phyloP scores from a whole-genome alignment of 2,888 invertebrate genomes.

The Omphaloscelis lunosa region DNA sequence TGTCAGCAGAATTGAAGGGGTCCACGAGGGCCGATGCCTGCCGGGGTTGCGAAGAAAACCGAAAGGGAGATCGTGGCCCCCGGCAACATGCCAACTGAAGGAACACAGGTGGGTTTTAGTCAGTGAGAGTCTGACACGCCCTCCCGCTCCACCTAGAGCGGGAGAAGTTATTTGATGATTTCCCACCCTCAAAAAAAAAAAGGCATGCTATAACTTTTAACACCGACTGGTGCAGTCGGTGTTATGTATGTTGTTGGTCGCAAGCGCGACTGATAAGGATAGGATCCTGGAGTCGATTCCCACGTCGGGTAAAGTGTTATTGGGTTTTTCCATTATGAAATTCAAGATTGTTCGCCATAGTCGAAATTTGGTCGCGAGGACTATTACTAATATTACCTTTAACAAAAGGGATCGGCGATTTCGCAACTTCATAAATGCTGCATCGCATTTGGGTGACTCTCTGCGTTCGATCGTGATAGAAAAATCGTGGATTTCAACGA shows the following conservation, averaged over 20 bases:
- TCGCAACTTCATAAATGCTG: neutral
- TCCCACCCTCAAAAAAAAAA: no score
- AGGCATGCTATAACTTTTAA: neutral
- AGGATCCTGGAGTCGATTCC: neutral
- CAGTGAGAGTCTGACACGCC: no score
- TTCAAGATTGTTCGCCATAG: neutral
- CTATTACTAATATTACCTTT: neutral
- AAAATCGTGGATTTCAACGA: neutral
- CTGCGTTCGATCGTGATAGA: neutral
- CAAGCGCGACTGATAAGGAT: neutral
- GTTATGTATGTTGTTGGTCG: no score
- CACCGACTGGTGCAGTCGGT: no score
- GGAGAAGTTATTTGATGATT: no score
- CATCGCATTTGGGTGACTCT: neutral
- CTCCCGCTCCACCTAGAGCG: no score
- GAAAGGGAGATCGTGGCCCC: no score
- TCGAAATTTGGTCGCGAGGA: neutral
- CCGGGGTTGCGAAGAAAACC: no score
- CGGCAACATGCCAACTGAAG: no score
- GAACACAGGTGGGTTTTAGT: no score
- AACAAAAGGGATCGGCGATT: neutral
- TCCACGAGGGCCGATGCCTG: no score
- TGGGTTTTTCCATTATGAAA: neutral
- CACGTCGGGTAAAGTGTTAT: neutral
- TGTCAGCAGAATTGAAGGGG: no score